Evolutionary conservation across 2,797 vertebrate genomes (phyloP), one percentile per base, ranked within the genome.

Genomic region (Dicrostonyx torquatus): DNA sequence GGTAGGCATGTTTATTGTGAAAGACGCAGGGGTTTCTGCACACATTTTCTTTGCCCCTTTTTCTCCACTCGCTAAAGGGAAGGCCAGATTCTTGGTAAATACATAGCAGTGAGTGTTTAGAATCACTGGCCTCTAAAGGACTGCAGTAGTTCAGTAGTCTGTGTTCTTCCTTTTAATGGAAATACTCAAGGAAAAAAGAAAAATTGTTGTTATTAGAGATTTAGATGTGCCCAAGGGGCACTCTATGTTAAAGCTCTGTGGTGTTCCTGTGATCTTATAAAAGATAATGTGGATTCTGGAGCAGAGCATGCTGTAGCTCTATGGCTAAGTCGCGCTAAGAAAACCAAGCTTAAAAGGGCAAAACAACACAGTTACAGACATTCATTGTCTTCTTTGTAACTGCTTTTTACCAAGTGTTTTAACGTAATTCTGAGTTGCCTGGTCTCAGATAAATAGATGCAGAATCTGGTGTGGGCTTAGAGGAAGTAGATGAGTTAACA

Each of bases 141-240:
- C 78, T 91, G 22, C 6, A 91, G 43, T 86, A 78, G 60, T 50
- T 73, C 66, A 87, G 58, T 93, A 84, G 76, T 95, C 48, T 95
- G 37, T 58, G 53, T 94, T 96, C 64, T 31, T 94, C 87, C 96
- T 97, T 95, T 95, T 80, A 93, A 94, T 94, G 84, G 87, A 96
- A 96, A 96, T 62, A 85, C 53, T 93, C 96, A 88, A 94, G 55
- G 66, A 87, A 92, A 94, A 94, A 91, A 91, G 87, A 96, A 96
- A 93, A 96, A 93, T 77, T 94, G 73, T 97, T 97, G 89, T 97
- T 97, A 95, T 97, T 98, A 97, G 96, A 96, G 96, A 97, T 95
- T 97, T 97, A 96, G 97, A 89, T 97, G 89, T 95, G 91, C 97
- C 94, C 93, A 43, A 66, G 93, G 94, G 97, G 92, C 58, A 64